Evolutionary conservation across 2,888 invertebrate genomes (phyloP), one percentile per base, ranked within the genome.

Genomic region (Rhamnusium bicolor): DNA sequence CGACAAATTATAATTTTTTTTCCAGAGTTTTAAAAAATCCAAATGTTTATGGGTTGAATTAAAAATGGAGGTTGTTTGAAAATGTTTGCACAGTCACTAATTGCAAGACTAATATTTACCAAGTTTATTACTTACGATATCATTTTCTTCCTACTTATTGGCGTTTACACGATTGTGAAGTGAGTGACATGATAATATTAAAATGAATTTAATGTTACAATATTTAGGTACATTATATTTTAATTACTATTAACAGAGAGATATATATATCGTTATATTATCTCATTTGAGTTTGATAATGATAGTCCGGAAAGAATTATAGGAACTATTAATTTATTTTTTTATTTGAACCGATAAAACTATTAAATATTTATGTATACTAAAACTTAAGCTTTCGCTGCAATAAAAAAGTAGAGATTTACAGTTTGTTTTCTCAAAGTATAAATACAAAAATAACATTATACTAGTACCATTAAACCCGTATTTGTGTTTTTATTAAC

Each of bases 381-480:
- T 58, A 16, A 32, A 58, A 58, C 58, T 58, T 58, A 12, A 19
- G 32, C 16, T 58, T 56, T 58, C 12, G 19, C 32, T 32, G 58
- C 24, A 32, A 58, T 32, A 58, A 58, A 58, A 58, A n/a, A 32
- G 18, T 18, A 58, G 24, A 58, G 32, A 18, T 58, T 40, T 40
- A 32, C 32, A 32, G 58, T 58, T 58, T 58, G 32, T 32, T 29
- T 32, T 16, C 32, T 32, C 19, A 12, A 18, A 18, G 58, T 58
- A 58, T 58, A 58, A 58, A 58, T 19, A 58, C 58, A 32, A 58
- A 32, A 58, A 58, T 58, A 58, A 58, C 58, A 29, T 54, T 27
- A 24, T 58, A 58, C 32, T 58, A 58, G 12, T 56, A 56, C 54
- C 27, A 56, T 56, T 24, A 56, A 58, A 58, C 16, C 32, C 32